Evolutionary conservation across 2,113 vertebrate genomes (phyloP).

Genomic region (Vireo altiloquus): DNA sequence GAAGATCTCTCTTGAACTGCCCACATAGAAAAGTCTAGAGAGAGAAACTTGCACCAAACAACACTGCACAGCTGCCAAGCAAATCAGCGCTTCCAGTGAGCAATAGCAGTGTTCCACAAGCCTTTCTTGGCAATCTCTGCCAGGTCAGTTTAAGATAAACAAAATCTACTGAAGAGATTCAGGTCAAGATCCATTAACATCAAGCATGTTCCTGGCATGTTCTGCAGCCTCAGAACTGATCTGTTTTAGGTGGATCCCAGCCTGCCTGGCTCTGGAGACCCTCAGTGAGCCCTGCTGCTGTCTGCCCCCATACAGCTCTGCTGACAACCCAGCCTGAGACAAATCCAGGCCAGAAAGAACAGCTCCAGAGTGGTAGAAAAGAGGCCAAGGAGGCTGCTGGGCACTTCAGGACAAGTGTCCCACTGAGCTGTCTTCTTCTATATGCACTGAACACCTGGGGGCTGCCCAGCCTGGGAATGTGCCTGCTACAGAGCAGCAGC

Average conservation of each 20-base stretch:
- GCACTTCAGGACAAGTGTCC: neutral
- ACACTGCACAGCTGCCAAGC: neutral
- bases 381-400: neutral
- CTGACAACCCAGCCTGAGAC: neutral
- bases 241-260: neutral
- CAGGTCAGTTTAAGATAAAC: constrained; percentile 1
- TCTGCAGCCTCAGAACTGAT: neutral
- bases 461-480: neutral
- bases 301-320: neutral
- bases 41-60: neutral
- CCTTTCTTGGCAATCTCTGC: neutral
- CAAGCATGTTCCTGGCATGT: neutral
- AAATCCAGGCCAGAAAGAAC: neutral
- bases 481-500: neutral
- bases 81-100: neutral
- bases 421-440: neutral
- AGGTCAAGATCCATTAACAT: neutral
- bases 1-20: neutral
- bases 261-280: neutral
- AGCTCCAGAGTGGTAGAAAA: neutral
- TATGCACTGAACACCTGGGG: no score
- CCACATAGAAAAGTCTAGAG: neutral
- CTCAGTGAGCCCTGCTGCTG: neutral
- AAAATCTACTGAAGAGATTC: neutral
- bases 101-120: neutral